Evolutionary conservation across 2,888 invertebrate genomes (phyloP).

Genomic region (Lasius platythorax): DNA sequence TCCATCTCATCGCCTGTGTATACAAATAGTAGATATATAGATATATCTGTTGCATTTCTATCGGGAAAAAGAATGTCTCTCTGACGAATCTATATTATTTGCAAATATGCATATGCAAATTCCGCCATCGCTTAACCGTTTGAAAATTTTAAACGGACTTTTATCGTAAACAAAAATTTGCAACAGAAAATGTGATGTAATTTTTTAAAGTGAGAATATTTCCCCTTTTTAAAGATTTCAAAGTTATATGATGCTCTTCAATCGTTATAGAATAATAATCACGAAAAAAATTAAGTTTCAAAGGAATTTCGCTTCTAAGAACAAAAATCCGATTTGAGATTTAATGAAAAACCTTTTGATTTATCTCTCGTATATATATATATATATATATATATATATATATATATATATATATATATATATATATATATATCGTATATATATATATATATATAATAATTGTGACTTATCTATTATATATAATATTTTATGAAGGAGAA

Average conservation of each 20-base stretch:
- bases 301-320: not conserved
- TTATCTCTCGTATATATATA: not conserved
- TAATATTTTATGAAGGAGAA: not conserved
- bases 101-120: slow-evolving; percentile 2
- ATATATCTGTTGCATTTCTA: not conserved
- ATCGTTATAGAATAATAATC: not conserved
- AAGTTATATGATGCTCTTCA: not conserved
- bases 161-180: not conserved
- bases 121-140: not conserved
- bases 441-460: not conserved
- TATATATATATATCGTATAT: not conserved
- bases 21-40: not conserved
- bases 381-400: too few species aligned
- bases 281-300: not conserved
- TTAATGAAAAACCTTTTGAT: not conserved
- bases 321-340: not conserved
- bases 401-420: not conserved
- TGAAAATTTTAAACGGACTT: not conserved
- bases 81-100: not conserved
- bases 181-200: not conserved
- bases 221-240: not conserved
- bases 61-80: slow-evolving; percentile 9
- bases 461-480: not conserved
- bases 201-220: not conserved
- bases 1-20: slow-evolving; percentile 17